Evolutionary conservation across 1,140 invertebrate species (phyloP), one percentile per base, ranked within the genome.

Genomic region (Galleria mellonella): DNA sequence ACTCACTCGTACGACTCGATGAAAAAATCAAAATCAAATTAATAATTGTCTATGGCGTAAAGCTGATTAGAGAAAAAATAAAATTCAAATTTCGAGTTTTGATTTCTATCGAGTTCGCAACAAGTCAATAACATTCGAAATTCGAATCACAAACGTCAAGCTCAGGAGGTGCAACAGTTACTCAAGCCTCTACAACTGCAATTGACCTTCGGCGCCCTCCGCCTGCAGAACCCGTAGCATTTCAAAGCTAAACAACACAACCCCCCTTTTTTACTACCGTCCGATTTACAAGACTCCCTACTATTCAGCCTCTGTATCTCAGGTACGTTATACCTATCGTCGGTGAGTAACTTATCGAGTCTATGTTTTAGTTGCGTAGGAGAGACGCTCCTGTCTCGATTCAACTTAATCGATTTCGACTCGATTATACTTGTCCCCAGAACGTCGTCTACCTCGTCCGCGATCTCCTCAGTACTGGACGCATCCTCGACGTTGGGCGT

Each of bases 401-500:
- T 64, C 6, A 69, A 15, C 56, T 68, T 74, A 30, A 33, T 54
- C 11, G 51, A 40, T 55, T 55, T 65, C 4, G 61, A 53, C 32
- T 72, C 59, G 14, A 69, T 42, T 14, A 51, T 55, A 5, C 29
- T 17, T 12, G 40, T 36, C n/a, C 54, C 13, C 13, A 53, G 23
- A 55, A 65, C 62, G 36, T 76, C 67, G 12, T 53, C 13, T 14
- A 53, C 15, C 53, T 66, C 62, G 36, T 76, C 65, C 0, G 62
- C 55, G 32, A 74, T 44, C 9, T 75, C 76, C 6, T 69, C 73
- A 1, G 72, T 70, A 3, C 63, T 67, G 11, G 68, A 75, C 13
- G 72, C 77, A 0, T 53, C 48, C 36, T 90, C 84, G 12, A 89
- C 87, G 52, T 89, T 89, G 7, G 92, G 92, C 38, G 91, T 92